Percentiles rank a stretch among this genome's conserved stretches.
Conservation (phyloP, 2,888 invertebrate genomes). For the Orthosia cruda region DNA sequence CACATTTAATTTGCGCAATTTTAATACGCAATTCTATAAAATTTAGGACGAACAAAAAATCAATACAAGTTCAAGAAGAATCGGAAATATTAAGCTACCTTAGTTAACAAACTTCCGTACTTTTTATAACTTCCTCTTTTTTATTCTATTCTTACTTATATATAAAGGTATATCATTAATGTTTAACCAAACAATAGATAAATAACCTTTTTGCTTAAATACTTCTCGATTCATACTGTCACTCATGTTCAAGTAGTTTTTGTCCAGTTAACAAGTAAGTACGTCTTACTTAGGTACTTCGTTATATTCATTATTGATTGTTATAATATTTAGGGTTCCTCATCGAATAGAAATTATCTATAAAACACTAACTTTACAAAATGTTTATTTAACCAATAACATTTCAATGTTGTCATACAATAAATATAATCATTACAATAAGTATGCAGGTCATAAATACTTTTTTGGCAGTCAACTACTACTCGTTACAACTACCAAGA, state of each 20-base stretch:
- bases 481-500: no score
- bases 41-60: not conserved
- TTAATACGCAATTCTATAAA: no score
- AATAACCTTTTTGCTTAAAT: slow-evolving; percentile 12
- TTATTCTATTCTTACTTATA: not conserved
- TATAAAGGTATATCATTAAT: slow-evolving; percentile 21
- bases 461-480: no score
- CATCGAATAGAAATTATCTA: not conserved
- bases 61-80: not conserved
- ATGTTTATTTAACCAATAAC: no score
- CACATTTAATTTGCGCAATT: no score
- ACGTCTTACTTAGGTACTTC: not conserved
- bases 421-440: no score
- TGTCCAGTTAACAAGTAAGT: not conserved
- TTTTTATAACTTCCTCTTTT: slow-evolving; percentile 26
- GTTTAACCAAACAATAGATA: slow-evolving; percentile 32
- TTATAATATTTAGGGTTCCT: not conserved
- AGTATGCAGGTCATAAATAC: no score
- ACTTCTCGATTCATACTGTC: slow-evolving; percentile 37
- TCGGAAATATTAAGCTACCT: not conserved
- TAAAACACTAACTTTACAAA: no score
- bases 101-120: not conserved
- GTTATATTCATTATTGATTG: slow-evolving; percentile 1
- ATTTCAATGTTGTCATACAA: no score
- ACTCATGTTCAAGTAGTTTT: slow-evolving; percentile 26